Percentiles rank a stretch among this genome's conserved stretches.
These are phyloP conservation scores for Hypocryptadius cinnamomeus DNA, from an alignment of 2,113 vertebrate genomes.

Conservation along the genomic window DNA sequence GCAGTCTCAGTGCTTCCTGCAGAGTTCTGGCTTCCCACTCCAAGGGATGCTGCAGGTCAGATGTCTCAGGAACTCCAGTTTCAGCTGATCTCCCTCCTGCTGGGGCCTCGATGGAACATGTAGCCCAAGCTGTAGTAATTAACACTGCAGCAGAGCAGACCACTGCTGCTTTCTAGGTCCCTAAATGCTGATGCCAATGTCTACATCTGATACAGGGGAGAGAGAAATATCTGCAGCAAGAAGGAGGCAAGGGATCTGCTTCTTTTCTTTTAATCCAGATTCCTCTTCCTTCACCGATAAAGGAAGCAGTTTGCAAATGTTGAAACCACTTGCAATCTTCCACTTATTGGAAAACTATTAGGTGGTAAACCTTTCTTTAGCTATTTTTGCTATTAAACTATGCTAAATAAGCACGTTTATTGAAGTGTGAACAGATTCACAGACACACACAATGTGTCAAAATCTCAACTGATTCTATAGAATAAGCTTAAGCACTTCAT, in stretches of 20 bases:
- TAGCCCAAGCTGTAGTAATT: not conserved
- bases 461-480: not conserved
- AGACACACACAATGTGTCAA: not conserved
- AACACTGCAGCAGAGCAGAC: not conserved
- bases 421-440: not conserved
- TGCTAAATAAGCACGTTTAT: not conserved
- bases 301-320: not conserved
- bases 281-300: not conserved
- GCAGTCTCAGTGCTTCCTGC: not conserved
- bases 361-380: not conserved
- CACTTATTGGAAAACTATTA: not conserved
- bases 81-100: not conserved
- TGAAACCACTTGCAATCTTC: not conserved
- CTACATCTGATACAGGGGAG: not conserved
- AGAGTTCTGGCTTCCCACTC: not conserved
- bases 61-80: not conserved
- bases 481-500: not conserved
- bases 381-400: not conserved
- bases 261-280: not conserved
- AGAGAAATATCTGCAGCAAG: not conserved
- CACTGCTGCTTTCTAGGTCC: not conserved
- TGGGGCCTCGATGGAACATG: rapidly evolving
- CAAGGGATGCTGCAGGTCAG: not conserved
- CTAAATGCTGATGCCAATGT: not conserved
- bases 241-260: not conserved